Evolutionary conservation across 2,888 invertebrate species (phyloP).

Genomic region (Hypercompe scribonia): DNA sequence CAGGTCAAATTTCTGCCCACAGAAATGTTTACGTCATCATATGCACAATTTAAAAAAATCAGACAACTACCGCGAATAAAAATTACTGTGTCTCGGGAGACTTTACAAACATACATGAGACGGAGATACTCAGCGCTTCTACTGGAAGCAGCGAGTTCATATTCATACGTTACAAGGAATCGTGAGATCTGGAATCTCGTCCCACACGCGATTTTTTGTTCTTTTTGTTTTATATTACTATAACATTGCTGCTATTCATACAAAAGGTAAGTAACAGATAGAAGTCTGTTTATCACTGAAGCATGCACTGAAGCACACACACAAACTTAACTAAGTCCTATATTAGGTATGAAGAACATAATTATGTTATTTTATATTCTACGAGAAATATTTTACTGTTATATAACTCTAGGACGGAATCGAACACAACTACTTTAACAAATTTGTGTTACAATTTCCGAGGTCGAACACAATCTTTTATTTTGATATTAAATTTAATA

Average conservation of each 20-base stretch:
- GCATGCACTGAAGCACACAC: no score
- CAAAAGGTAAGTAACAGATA: neutral
- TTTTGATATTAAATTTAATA: conserved; percentile 3
- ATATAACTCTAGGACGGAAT: neutral
- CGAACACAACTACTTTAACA: neutral
- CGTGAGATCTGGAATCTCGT: neutral
- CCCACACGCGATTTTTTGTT: neutral
- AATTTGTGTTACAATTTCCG: neutral
- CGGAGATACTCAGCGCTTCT: no score
- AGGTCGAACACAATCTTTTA: conserved; percentile 2
- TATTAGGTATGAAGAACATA: neutral
- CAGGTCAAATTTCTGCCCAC: neutral
- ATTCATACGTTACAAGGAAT: neutral
- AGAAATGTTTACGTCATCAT: neutral
- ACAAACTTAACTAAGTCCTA: neutral
- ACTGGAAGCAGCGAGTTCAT: no score
- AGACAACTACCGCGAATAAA: no score
- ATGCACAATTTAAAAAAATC: no score
- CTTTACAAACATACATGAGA: no score
- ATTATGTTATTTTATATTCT: no score
- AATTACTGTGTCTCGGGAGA: no score
- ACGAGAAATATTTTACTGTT: neutral
- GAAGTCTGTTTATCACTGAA: no score
- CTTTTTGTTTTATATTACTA: neutral
- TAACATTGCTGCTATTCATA: neutral